phyloP scores from a whole-genome alignment of 1,140 invertebrate species.

The Hermatobates lingyangjiaoensis region DNA sequence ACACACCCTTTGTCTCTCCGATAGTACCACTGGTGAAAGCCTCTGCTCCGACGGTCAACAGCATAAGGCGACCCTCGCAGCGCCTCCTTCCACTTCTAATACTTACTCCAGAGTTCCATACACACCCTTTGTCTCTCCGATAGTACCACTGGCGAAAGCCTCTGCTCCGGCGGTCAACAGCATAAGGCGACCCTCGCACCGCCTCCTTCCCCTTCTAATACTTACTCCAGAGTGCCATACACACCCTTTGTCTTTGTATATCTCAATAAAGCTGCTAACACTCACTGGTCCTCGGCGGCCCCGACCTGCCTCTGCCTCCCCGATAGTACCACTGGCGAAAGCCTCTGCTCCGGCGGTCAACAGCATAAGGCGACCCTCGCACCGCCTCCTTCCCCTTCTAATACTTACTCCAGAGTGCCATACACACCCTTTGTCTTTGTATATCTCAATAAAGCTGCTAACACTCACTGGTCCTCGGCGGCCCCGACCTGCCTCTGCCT shows the following conservation, averaged over 20 bases:
- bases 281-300: constrained; percentile 14
- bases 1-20: no score
- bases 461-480: constrained; percentile 7
- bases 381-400: constrained; percentile 17
- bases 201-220: no score
- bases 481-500: constrained; percentile 20
- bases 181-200: no score
- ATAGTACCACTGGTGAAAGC: no score
- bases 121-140: no score
- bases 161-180: no score
- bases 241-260: constrained; percentile 5
- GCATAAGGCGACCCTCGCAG: no score
- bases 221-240: no score
- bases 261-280: constrained; percentile 7
- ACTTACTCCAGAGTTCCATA: no score
- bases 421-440: constrained; percentile 3
- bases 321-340: constrained; percentile 22
- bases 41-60: no score
- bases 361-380: constrained; percentile 21
- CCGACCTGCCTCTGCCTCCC: constrained; percentile 19
- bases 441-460: constrained; percentile 5
- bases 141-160: no score
- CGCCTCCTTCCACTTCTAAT: no score
- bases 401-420: background rate
- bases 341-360: background rate